Base-by-base conservation (phyloP, 1,140 invertebrate species). In the Drosophila neocordata region DNA sequence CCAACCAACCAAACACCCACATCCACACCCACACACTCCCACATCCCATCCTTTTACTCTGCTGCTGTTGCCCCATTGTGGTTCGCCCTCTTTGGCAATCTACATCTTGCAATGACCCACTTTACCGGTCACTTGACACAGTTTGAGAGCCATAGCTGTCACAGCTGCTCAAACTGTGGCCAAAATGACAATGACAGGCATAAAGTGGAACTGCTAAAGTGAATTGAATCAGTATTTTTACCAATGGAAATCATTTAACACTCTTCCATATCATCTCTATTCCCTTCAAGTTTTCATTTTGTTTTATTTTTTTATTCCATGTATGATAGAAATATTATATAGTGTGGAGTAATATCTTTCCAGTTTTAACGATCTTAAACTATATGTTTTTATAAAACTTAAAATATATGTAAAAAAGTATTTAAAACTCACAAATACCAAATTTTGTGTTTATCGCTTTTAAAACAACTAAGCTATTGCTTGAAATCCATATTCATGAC, bases 111-210 rank as follows among this genome's bases (percentile, higher is more conserved):
- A 65, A 35, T 84, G 80, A 84, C 80, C 80, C 81, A 84, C 80
- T 85, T 84, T 80, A 65, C 12, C 56, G 52, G 73, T 72, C 80
- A 85, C 80, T 84, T 85, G 80, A 77, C 80, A 83, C 80, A 83
- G 80, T 83, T 83, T 80, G 80, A 80, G 81, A 85, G 80, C 58
- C 80, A 85, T 80, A 41, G 80, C 80, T 69, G 72, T 69, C 80
- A 79, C 53, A 65, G 62, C 73, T 60, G 63, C 52, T 83, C 75
- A 70, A 83, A 82, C 79, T 71, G 70, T 63, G 22, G 35, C 57
- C 37, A 59, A 13, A 64, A 37, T 65, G 38, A 27, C 20, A 35
- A 34, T 64, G 27, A 57, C 58, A 60, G 38, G 38, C 38, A 41
- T 60, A 38, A 60, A 60, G 58, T 60, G 58, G 35, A 41, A 13